These are phyloP conservation scores for Oryzias dopingdopingensis DNA, from an alignment of 2,797 vertebrate species.

Conservation along the genomic window DNA sequence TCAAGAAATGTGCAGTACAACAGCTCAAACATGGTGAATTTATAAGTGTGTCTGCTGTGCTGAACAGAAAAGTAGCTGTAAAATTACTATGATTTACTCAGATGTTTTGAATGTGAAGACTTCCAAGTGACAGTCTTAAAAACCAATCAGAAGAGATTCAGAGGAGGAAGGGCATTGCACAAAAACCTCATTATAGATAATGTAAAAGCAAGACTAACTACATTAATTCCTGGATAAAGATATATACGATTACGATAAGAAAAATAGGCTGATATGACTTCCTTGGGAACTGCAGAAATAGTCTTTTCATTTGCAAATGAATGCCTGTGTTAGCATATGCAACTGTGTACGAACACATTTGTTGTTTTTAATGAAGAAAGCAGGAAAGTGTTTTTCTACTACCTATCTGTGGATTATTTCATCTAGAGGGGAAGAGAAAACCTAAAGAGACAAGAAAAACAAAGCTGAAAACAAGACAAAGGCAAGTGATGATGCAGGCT, in stretches of 20 bases:
- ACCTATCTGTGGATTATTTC: background rate
- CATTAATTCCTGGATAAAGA: background rate
- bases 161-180: no score
- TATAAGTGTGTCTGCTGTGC: no score
- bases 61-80: no score
- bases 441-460: constrained; percentile 38
- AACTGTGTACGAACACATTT: background rate
- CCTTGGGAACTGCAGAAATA: background rate
- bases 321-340: constrained; percentile 12
- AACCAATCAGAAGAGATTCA: no score
- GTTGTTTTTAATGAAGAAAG: constrained; percentile 20
- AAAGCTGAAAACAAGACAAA: constrained; percentile 45
- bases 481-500: constrained; percentile 41
- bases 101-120: no score
- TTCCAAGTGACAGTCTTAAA: no score
- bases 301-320: background rate
- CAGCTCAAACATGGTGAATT: no score
- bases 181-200: no score
- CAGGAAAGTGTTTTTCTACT: constrained; percentile 43
- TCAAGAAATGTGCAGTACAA: no score
- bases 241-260: background rate
- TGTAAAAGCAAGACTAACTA: no score
- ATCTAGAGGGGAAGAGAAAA: no score
- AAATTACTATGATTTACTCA: no score
- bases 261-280: background rate